Conservation (phyloP, 2,888 invertebrate species). For the Sinodicranocentrus sp. region DNA sequence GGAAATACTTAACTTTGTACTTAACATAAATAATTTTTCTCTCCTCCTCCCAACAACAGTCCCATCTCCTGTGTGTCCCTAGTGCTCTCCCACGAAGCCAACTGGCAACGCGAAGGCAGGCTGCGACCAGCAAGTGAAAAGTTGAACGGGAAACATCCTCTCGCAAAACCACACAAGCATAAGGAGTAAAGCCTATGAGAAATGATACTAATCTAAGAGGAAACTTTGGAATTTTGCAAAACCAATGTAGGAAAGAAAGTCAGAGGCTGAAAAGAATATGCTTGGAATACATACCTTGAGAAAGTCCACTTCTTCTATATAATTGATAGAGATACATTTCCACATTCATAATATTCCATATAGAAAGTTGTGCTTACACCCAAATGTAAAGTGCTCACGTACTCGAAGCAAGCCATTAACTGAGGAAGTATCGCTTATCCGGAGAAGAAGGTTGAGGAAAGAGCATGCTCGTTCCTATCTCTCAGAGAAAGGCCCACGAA, state of each 20-base stretch:
- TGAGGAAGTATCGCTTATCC: slow-evolving; percentile 59
- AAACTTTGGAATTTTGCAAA: slow-evolving; percentile 30
- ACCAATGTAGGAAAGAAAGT: not conserved
- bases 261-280: too few species aligned
- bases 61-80: slow-evolving; percentile 27
- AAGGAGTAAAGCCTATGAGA: not conserved
- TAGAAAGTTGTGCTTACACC: not conserved
- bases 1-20: too few species aligned
- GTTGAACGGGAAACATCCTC: slow-evolving; percentile 7
- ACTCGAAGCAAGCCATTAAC: slow-evolving; percentile 61
- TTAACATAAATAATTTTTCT: too few species aligned
- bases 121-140: slow-evolving; percentile 23
- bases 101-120: too few species aligned
- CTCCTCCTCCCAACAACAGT: too few species aligned
- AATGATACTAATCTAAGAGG: slow-evolving; percentile 53
- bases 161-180: not conserved
- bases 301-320: too few species aligned
- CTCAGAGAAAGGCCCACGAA: slow-evolving; percentile 37
- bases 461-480: slow-evolving; percentile 60
- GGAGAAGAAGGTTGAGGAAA: slow-evolving; percentile 45
- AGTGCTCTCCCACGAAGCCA: not conserved
- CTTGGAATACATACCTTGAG: too few species aligned
- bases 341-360: not conserved
- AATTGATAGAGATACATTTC: too few species aligned
- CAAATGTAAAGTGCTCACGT: slow-evolving; percentile 59